Evolutionary conservation across 2,888 invertebrate genomes (phyloP).

Genomic region (Charanyca ferruginea): DNA sequence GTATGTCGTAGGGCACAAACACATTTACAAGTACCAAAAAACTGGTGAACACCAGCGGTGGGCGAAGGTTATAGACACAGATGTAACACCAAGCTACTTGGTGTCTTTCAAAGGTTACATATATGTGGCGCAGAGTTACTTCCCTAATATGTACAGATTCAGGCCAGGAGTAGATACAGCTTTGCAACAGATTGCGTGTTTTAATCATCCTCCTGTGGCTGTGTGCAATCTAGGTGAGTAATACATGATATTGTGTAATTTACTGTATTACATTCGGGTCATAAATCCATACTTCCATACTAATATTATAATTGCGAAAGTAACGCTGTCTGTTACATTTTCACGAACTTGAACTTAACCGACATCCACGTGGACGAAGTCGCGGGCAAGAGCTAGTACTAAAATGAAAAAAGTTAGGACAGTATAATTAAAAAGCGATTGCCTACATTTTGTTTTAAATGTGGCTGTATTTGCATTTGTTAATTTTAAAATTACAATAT

Average conservation of each 20-base stretch:
- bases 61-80: conserved; percentile 69
- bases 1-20: conserved; percentile 78
- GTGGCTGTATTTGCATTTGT: too few species aligned
- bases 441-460: too few species aligned
- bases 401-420: too few species aligned
- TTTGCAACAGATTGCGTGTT: conserved; percentile 72
- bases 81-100: conserved; percentile 76
- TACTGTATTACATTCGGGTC: too few species aligned
- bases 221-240: conserved; percentile 81
- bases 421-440: too few species aligned
- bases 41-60: conserved; percentile 71
- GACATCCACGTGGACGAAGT: too few species aligned
- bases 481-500: too few species aligned
- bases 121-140: conserved; percentile 82
- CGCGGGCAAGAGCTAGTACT: too few species aligned
- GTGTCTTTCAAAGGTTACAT: conserved; percentile 79
- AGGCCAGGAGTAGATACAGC: conserved; percentile 72
- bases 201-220: conserved; percentile 75
- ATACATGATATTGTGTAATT: neutral
- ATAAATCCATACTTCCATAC: too few species aligned
- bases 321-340: too few species aligned
- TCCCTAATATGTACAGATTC: conserved; percentile 79
- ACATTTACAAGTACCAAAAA: conserved; percentile 79
- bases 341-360: too few species aligned
- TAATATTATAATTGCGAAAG: too few species aligned